phyloP scores from a whole-genome alignment of 2,113 vertebrate genomes.

The Bos javanicus region DNA sequence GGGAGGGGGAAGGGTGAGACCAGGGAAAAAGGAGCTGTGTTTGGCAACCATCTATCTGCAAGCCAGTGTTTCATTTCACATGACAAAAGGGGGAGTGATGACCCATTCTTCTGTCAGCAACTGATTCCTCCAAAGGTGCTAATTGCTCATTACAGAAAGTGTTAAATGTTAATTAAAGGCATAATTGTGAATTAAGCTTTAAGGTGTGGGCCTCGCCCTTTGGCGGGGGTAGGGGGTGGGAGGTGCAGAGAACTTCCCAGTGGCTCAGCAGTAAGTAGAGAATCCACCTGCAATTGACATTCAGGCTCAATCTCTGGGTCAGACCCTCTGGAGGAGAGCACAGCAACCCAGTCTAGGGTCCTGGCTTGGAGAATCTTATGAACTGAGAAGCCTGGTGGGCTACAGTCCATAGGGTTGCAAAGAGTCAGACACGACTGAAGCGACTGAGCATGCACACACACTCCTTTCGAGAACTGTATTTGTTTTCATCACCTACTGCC shows the following conservation, averaged over 20 bases:
- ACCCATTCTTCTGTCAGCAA: not conserved
- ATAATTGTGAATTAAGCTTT: not conserved
- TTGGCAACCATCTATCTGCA: not conserved
- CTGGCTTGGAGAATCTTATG: not conserved
- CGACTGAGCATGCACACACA: not conserved
- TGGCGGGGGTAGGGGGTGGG: fast-evolving
- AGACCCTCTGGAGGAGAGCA: not conserved
- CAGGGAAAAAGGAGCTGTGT: not conserved
- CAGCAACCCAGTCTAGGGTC: not conserved
- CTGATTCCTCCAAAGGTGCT: not conserved
- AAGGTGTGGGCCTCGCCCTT: not conserved
- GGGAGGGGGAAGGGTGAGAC: no score
- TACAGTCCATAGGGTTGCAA: not conserved
- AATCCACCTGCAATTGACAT: not conserved
- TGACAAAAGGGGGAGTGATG: not conserved
- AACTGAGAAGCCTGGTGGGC: not conserved
- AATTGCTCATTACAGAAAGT: not conserved
- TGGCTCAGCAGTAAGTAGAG: not conserved
- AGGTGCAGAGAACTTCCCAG: not conserved
- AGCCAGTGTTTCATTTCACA: not conserved
- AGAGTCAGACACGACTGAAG: not conserved
- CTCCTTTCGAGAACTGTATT: not conserved
- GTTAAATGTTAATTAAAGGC: slow-evolving; percentile 22
- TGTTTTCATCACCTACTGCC: not conserved
- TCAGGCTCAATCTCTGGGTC: not conserved